Percentiles rank a stretch among this genome's conserved stretches.
Evolutionary conservation across 2,888 invertebrate species (phyloP).

Genomic region (Ceraclea dissimilis): DNA sequence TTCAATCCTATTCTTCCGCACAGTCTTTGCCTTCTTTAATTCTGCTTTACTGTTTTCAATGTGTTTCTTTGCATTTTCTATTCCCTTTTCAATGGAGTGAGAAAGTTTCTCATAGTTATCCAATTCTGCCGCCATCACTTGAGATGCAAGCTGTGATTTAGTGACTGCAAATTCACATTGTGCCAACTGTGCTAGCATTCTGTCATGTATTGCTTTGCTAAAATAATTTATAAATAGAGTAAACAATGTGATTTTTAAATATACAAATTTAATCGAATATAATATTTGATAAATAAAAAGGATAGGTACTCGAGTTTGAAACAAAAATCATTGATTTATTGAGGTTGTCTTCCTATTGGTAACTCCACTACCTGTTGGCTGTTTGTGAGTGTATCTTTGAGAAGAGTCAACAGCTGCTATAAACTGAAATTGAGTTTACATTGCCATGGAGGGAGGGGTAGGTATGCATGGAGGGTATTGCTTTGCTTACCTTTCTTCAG

Average conservation of each 20-base stretch:
- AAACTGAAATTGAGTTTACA: too few species aligned
- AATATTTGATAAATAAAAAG: neutral
- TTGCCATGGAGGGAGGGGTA: too few species aligned
- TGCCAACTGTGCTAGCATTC: slow-evolving; percentile 73
- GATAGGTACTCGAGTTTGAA: neutral
- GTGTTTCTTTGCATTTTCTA: slow-evolving; percentile 69
- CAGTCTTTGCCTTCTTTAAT: slow-evolving; percentile 73
- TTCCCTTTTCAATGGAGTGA: slow-evolving; percentile 68
- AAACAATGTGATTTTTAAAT: too few species aligned
- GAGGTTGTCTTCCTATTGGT: too few species aligned
- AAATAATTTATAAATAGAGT: slow-evolving; percentile 25
- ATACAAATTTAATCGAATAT: neutral
- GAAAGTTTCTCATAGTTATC: slow-evolving; percentile 74
- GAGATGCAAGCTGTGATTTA: slow-evolving; percentile 70
- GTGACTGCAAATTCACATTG: slow-evolving; percentile 84
- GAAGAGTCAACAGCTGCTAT: too few species aligned
- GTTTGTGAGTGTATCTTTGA: too few species aligned
- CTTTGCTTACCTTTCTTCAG: slow-evolving; percentile 59
- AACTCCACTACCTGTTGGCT: too few species aligned
- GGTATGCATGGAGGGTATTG: too few species aligned
- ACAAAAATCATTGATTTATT: too few species aligned
- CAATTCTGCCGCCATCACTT: slow-evolving; percentile 78
- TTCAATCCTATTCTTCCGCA: slow-evolving; percentile 84
- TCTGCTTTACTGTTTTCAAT: slow-evolving; percentile 78
- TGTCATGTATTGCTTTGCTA: slow-evolving; percentile 65